Evolutionary conservation across 2,797 vertebrate species (phyloP).

Genomic region (Alcedo atthis): DNA sequence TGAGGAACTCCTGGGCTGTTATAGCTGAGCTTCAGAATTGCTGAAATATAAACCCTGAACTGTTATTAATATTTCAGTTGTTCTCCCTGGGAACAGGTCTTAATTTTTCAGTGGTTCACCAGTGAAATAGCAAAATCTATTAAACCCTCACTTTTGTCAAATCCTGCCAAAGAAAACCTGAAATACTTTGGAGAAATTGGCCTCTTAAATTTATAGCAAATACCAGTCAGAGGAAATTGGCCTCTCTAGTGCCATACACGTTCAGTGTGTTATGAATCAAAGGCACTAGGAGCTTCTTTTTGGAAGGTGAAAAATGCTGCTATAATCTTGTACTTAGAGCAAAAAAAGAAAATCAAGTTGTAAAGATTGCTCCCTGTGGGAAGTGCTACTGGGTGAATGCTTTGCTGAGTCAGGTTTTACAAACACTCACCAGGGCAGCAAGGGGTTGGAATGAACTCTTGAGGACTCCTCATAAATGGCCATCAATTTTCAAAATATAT

Average conservation of each 20-base stretch:
- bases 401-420: not conserved
- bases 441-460: not conserved
- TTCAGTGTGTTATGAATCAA: conserved; percentile 25
- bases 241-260: not conserved
- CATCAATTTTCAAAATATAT: not conserved
- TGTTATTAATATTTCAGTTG: not conserved
- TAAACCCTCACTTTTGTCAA: not conserved
- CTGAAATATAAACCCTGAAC: not conserved
- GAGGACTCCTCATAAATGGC: not conserved
- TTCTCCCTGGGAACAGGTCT: not conserved
- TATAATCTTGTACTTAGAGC: not conserved
- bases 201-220: conserved; percentile 22
- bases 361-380: not conserved
- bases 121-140: conserved; percentile 7
- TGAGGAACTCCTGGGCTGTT: not conserved
- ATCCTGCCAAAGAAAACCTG: conserved; percentile 15
- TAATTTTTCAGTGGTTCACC: not conserved
- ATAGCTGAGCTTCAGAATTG: not conserved
- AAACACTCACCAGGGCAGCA: not conserved
- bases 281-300: not conserved
- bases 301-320: not conserved
- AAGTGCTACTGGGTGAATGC: not conserved
- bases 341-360: not conserved
- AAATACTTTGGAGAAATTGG: conserved; percentile 8
- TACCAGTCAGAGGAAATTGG: conserved; percentile 26